Evolutionary conservation across 2,797 vertebrate genomes (phyloP), one percentile per base, ranked within the genome.

Genomic region (Takifugu rubripes): DNA sequence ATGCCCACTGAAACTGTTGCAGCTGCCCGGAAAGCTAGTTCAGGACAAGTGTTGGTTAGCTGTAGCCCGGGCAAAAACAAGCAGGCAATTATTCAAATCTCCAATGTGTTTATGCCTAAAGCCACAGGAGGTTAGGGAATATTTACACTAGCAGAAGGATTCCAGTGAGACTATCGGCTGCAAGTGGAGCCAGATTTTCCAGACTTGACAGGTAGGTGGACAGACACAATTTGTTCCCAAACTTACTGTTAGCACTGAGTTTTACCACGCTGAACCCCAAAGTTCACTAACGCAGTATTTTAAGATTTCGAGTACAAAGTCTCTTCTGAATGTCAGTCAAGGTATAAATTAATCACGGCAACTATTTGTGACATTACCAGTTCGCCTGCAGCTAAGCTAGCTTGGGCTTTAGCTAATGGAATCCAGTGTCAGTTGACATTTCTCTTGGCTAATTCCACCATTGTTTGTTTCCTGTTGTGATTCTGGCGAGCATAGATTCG

Each of bases 1-100:
- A 1, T 48, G 46, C 21, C 55, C 48, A 36, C 31, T 16, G 43
- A 31, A 61, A 71, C 75, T 56, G 55, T 70, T 65, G 71, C 71
- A 46, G 62, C 60, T 83, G 77, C 72, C 76, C 68, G 82, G 78
- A 78, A 77, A 74, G 79, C 83, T 86, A 71, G 74, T 72, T 68
- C 49, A 10, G 56, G 61, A 26, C 49, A 54, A 48, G 56, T 66
- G 21, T 21, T 21, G 70, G 53, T 66, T 63, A 79, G 43, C 70
- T 2, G 49, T 43, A 45, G 57, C 21, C 51, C 58, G 63, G 29
- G 16, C 27, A 44, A 49, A 49, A 46, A 43, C 52, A 62, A 6
- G 26, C 16, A 62, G 12, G 33, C 14, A 61, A 0, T 5, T 3
- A 12, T 7, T 3, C 16, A 24, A 11, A 48, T 25, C 25, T 10